phyloP scores from a whole-genome alignment of 2,113 vertebrate species.

The Naja naja region DNA sequence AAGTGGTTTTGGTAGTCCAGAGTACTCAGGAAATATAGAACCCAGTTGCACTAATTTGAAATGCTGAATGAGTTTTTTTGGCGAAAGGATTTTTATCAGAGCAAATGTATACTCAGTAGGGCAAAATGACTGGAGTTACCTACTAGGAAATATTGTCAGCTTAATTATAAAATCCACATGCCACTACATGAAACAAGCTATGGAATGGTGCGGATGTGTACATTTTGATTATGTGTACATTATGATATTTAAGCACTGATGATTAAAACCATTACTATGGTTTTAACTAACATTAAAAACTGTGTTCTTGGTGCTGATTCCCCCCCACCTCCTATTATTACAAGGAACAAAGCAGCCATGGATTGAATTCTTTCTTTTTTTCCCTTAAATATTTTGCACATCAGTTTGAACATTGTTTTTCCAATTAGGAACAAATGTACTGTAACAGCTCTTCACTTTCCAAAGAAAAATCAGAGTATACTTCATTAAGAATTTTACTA shows the following conservation, averaged over 20 bases:
- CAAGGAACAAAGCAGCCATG: background rate
- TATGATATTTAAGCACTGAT: background rate
- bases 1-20: background rate
- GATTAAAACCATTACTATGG: background rate
- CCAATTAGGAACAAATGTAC: background rate
- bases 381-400: background rate
- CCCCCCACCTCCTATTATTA: background rate
- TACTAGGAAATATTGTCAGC: background rate
- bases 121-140: background rate
- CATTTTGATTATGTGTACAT: background rate
- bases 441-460: background rate
- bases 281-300: background rate
- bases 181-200: background rate
- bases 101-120: background rate
- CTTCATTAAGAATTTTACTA: background rate
- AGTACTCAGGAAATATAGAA: background rate
- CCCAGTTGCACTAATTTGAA: background rate
- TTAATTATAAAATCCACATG: background rate
- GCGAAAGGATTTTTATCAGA: background rate
- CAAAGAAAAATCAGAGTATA: background rate
- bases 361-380: background rate
- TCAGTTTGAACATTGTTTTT: background rate
- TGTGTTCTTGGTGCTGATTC: background rate
- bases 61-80: background rate
- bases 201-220: background rate